These are phyloP conservation scores for Volucella bombylans DNA, from an alignment of 2,888 invertebrate species.

Conservation along the genomic window DNA sequence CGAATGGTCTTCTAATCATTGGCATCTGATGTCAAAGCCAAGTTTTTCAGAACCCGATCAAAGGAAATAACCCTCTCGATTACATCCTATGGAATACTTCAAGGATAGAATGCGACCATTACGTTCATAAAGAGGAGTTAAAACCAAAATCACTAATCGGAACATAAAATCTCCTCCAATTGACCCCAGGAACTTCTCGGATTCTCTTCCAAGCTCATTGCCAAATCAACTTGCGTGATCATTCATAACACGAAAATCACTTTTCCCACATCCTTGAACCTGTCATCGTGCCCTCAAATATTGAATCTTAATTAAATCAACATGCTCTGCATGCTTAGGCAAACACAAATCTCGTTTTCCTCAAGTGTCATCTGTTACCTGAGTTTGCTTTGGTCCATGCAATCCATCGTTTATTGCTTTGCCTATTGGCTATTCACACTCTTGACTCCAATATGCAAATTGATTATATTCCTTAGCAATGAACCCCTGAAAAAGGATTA, in stretches of 20 bases:
- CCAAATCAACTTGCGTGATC: too few species aligned
- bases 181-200: too few species aligned
- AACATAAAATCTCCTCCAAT: too few species aligned
- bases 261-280: background rate
- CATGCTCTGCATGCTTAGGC: conserved; percentile 14
- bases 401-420: conserved; percentile 41
- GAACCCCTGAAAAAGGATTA: conserved; percentile 41
- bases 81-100: too few species aligned
- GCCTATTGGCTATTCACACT: conserved; percentile 47
- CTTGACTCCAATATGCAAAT: conserved; percentile 64
- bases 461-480: conserved; percentile 45
- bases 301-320: conserved; percentile 68
- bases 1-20: too few species aligned
- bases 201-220: too few species aligned
- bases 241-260: background rate
- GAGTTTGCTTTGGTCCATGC: conserved; percentile 30
- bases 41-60: too few species aligned
- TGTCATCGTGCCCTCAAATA: conserved; percentile 51
- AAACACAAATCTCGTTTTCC: conserved; percentile 9
- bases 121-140: too few species aligned
- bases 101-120: too few species aligned
- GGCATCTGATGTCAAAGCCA: too few species aligned
- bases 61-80: too few species aligned
- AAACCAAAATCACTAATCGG: too few species aligned
- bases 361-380: conserved; percentile 45